Evolutionary conservation across 1,140 invertebrate species (phyloP), one percentile per base, ranked within the genome.

Genomic region (Pseudobourletiella spinata): DNA sequence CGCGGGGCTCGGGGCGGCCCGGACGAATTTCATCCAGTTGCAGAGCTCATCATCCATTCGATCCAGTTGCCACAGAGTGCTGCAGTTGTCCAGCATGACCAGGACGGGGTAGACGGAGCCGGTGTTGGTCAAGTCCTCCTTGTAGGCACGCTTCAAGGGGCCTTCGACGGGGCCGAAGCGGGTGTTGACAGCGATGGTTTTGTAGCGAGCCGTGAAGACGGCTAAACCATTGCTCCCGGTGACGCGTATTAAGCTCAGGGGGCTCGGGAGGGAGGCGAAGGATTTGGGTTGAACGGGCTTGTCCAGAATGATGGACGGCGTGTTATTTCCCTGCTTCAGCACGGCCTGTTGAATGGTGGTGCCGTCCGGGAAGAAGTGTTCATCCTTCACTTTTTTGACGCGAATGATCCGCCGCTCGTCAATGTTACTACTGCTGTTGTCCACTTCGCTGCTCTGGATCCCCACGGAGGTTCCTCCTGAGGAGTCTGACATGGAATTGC

Each of bases 21-120:
- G 22, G 8, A 69, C 68, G 59, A 64, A 66, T 44, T 69, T 69
- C 62, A 66, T 69, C 68, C 68, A 69, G 43, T 69, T 69, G 39
- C 64, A 66, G 14, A 66, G 50, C 18, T 66, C 64, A 54, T 69
- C 65, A 54, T 66, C 64, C 24, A 26, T 55, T 42, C 68, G 29
- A 48, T 69, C 62, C 55, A 69, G 39, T 48, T 66, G 61, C 64
- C 63, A 68, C 11, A 64, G 46, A 20, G 55, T 51, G 43, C 61
- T 66, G 8, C 43, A 32, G 39, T 59, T 57, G 57, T 69, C 68
- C 3, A 63, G 46, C 42, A 66, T 62, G 1, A 69, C 48, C 3
- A 69, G 22, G 20, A 46, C 61, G n/a, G 68, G 68, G 55, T 69
- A 69, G 1, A 66, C 58, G 15, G 62, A 59, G 50, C 61, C 63